Evolutionary conservation across 2,888 invertebrate species (phyloP).

Genomic region (Tuta absoluta): DNA sequence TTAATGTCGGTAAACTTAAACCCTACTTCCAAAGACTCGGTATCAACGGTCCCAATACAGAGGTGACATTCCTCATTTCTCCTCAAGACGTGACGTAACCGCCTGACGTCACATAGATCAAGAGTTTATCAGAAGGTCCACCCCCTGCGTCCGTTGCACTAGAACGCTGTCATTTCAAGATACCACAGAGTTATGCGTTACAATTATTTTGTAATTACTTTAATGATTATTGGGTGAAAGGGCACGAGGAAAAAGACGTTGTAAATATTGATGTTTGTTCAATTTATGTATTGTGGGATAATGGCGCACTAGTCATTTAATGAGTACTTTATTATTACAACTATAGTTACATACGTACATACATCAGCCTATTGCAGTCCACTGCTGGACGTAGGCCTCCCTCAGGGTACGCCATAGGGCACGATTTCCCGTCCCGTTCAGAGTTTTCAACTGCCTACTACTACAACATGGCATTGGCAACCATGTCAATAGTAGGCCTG

Average conservation of each 20-base stretch:
- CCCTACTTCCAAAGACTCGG: not conserved
- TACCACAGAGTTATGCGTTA: constrained; percentile 18
- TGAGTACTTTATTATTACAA: too few species aligned
- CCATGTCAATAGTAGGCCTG: too few species aligned
- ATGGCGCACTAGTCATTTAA: not conserved
- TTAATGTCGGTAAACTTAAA: too few species aligned
- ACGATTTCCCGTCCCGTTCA: too few species aligned
- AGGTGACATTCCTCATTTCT: constrained; percentile 2
- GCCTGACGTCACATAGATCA: constrained; percentile 11
- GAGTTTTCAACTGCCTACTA: too few species aligned
- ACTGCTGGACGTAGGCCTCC: too few species aligned
- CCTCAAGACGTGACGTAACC: not conserved
- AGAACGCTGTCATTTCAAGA: not conserved
- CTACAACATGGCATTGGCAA: too few species aligned
- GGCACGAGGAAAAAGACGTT: not conserved
- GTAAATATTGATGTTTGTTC: constrained; percentile 1
- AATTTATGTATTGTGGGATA: not conserved
- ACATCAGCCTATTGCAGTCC: too few species aligned
- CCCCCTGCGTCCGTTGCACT: constrained; percentile 23
- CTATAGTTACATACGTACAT: too few species aligned
- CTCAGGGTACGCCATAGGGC: too few species aligned
- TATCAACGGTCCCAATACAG: not conserved
- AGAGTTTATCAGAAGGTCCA: constrained; percentile 12
- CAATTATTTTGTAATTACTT: constrained; percentile 23
- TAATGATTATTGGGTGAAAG: constrained; percentile 2